Conservation (phyloP, 2,113 vertebrate genomes). For the Bothrops jararaca region DNA sequence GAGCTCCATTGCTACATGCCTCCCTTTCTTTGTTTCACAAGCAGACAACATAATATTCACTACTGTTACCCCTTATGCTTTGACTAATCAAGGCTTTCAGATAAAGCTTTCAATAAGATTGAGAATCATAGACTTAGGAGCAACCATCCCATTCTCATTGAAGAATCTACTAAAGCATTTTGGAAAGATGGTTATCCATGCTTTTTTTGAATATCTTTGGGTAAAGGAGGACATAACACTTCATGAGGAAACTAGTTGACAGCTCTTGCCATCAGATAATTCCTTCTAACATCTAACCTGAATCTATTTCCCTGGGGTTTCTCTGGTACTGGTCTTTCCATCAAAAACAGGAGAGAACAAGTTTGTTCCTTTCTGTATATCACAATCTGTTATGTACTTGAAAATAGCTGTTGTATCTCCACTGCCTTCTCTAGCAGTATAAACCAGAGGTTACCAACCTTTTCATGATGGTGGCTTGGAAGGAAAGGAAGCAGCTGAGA, state of each 20-base stretch:
- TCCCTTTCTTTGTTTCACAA: background rate
- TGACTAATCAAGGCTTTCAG: background rate
- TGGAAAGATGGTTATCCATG: background rate
- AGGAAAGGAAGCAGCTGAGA: too few species aligned
- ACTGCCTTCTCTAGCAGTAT: background rate
- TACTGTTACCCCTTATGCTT: background rate
- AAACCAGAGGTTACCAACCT: too few species aligned
- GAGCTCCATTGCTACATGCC: background rate
- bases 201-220: background rate
- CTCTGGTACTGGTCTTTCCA: background rate
- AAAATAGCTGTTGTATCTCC: background rate
- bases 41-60: background rate
- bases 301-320: background rate
- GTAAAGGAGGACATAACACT: background rate
- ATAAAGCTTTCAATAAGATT: background rate
- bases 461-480: too few species aligned
- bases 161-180: background rate
- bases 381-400: background rate
- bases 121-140: background rate
- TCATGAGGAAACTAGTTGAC: background rate
- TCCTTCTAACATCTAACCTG: background rate
- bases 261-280: background rate
- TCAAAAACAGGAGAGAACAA: background rate
- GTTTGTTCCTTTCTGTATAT: background rate
- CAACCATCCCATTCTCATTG: background rate